Evolutionary conservation across 2,797 vertebrate genomes (phyloP), one percentile per base, ranked within the genome.

Genomic region (Typhlichthys eigenmanni): DNA sequence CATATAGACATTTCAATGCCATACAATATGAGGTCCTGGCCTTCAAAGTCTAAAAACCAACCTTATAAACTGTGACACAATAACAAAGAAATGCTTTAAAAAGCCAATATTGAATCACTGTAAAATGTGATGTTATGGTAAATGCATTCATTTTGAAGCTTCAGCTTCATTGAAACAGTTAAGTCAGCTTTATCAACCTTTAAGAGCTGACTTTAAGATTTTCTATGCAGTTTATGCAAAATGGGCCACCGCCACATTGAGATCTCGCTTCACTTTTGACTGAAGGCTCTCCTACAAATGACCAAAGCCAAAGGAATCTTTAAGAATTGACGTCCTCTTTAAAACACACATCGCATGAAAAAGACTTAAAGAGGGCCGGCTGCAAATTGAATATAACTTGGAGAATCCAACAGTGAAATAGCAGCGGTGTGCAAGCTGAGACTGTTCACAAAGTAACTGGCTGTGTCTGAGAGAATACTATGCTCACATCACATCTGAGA

Each of bases 301-400:
- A 81, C 79, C 74, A 89, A 90, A 91, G 89, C 86, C 88, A 80
- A 87, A 85, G 88, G 87, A 84, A 78, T 84, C 83, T 87, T 92
- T 89, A 89, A 91, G 81, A 90, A 90, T 90, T 92, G 87, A 91
- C 85, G 88, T 75, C 76, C 71, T 86, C 87, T 91, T 90, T 90
- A 91, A 92, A 91, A 90, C 87, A 92, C 85, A 87, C 87, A 90
- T 88, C 81, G 87, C 78, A 85, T 87, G 81, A 90, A 92, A 90
- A 88, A 84, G 86, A 88, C 84, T 91, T 89, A 89, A 90, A 92
- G 85, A 90, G 88, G 82, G 77, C 75, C 78, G 76, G 82, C 71
- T 90, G 86, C 84, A 92, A 92, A 89, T 91, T 89, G 90, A 85
- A 91, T 91, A 90, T 89, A 88, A 88, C 90, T 91, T 85, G 85